Conservation (phyloP, 2,888 invertebrate genomes). For the Diloba caeruleocephala region DNA sequence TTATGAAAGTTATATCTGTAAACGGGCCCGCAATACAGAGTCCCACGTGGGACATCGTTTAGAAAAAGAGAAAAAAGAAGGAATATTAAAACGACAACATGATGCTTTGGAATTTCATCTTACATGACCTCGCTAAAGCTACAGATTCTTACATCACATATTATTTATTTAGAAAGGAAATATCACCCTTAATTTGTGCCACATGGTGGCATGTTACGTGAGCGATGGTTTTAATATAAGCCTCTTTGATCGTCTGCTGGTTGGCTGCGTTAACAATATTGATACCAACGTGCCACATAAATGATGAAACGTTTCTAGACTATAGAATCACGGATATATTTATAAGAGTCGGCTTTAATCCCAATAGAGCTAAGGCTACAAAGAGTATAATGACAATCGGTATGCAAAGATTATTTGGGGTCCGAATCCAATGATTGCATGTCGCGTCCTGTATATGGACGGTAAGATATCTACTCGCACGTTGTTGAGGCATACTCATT, state of each 20-base stretch:
- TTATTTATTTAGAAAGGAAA: conserved; percentile 41
- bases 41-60: too few species aligned
- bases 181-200: conserved; percentile 44
- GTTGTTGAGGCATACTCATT: too few species aligned
- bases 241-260: conserved; percentile 58
- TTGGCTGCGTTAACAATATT: conserved; percentile 44
- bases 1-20: too few species aligned
- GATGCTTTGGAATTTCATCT: conserved; percentile 14
- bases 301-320: conserved; percentile 15
- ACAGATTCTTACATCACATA: conserved; percentile 13
- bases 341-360: too few species aligned
- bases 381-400: too few species aligned
- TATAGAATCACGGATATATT: too few species aligned
- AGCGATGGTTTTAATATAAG: conserved; percentile 57
- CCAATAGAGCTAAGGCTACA: too few species aligned
- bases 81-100: conserved; percentile 20
- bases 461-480: too few species aligned
- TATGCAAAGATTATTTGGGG: too few species aligned
- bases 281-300: conserved; percentile 11
- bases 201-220: conserved; percentile 33
- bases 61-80: neutral
- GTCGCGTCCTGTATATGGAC: too few species aligned
- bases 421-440: too few species aligned
- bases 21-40: neutral
- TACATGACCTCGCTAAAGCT: neutral